These are phyloP conservation scores for Drosophila greeni DNA, from an alignment of 2,888 invertebrate species.

Conservation along the genomic window DNA sequence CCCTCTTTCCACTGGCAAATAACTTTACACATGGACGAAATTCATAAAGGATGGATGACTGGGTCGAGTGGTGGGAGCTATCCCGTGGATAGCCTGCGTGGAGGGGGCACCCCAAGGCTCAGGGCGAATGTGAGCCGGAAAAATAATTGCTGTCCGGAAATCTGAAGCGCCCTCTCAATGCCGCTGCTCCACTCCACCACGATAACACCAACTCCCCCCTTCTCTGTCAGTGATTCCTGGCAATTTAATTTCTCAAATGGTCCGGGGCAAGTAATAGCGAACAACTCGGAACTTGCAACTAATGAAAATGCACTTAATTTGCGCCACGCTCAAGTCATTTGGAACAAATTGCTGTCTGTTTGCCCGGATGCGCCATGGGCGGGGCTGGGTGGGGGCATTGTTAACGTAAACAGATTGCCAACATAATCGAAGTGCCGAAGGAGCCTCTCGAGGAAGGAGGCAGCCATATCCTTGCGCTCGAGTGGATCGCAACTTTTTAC, in stretches of 20 bases:
- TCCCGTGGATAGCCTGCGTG: constrained; percentile 2
- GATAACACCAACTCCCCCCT: not conserved
- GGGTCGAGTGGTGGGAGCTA: constrained; percentile 22
- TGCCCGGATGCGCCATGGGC: not conserved
- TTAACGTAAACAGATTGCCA: constrained; percentile 42
- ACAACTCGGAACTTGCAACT: constrained; percentile 57
- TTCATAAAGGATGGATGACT: constrained; percentile 38
- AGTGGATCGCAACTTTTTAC: constrained; percentile 20
- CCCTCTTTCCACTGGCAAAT: constrained; percentile 11
- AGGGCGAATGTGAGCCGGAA: constrained; percentile 10
- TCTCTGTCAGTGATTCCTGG: constrained; percentile 17
- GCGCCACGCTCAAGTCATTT: constrained; percentile 57
- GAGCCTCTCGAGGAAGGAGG: constrained; percentile 13
- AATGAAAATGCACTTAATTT: constrained; percentile 71
- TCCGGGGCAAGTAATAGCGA: constrained; percentile 33
- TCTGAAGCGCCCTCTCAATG: constrained; percentile 10
- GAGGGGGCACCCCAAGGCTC: not conserved
- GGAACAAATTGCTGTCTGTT: constrained; percentile 55
- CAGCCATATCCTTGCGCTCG: constrained; percentile 26
- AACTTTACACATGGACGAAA: constrained; percentile 33
- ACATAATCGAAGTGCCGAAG: constrained; percentile 36
- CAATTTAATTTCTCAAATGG: constrained; percentile 71
- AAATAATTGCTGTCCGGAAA: constrained; percentile 37
- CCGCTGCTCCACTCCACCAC: not conserved
- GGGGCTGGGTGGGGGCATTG: constrained; percentile 17